Evolutionary conservation across 2,113 vertebrate genomes (phyloP), one percentile per base, ranked within the genome.

Genomic region (Microtus oregoni): DNA sequence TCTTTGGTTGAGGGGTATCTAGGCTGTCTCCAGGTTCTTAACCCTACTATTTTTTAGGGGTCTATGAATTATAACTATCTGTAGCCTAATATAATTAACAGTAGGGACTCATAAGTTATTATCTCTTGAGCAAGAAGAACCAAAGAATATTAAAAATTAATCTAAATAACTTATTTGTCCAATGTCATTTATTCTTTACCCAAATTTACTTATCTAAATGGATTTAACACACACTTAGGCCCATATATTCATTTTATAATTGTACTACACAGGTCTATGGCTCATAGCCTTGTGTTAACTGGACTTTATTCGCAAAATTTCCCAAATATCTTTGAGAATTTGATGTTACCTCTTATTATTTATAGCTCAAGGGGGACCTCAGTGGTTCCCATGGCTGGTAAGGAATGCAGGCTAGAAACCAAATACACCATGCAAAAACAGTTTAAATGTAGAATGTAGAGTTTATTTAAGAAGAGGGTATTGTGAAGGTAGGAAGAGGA

Each of bases 261-360:
- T 77, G 22, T 8, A 24, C 1, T 30, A 41, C 0, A 19, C 0
- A 44, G 19, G 61, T 2, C 35, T n/a, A 2, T 1, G 1, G 17
- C 9, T 32, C 17, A 35, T 24, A 55, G 10, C 7, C 19, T 55
- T 79, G 19, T 35, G 17, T 35, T 78, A 11, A 20, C 30, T 52
- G 50, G 47, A 79, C 13, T 55, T 35, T 8, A 79, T 52, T 79
- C 32, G 20, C 30, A 79, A 12, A 35, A 35, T 52, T 79, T 22
- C 9, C 32, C 30, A 70, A 8, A 4, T 22, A 65, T 38, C 26
- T 44, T 65, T 90, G 61, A 58, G 81, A 50, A 87, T 61, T 20
- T 47, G 9, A 55, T 72, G 12, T 0, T 67, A 20, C 2, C 30
- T 92, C 17, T 4, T 58, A 20, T 20, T 19, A 58, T 58, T 58